Evolutionary conservation across 2,113 vertebrate species (phyloP).

Genomic region (Nyctibius bracteatus): DNA sequence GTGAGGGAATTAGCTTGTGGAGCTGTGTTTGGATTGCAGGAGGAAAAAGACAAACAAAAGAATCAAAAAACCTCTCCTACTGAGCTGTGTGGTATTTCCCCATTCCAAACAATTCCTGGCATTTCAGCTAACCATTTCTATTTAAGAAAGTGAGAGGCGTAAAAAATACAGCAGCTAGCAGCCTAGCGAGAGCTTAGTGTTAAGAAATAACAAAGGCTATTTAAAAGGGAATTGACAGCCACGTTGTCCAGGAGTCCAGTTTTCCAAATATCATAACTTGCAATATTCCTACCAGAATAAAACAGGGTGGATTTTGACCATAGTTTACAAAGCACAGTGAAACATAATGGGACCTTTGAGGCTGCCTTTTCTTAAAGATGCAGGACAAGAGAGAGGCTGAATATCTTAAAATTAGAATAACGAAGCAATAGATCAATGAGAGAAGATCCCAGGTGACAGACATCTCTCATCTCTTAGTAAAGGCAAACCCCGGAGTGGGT

Average conservation of each 20-base stretch:
- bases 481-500: not conserved
- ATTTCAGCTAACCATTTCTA: constrained; percentile 16
- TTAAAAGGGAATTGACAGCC: not conserved
- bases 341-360: not conserved
- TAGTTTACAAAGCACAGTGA: not conserved
- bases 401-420: not conserved
- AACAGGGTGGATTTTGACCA: not conserved
- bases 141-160: not conserved
- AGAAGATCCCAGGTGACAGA: not conserved
- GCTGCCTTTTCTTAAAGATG: not conserved
- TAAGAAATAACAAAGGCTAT: not conserved
- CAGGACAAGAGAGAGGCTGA: not conserved
- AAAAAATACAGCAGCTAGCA: not conserved
- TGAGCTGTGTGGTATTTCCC: not conserved
- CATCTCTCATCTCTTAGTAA: not conserved
- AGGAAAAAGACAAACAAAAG: not conserved
- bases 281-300: not conserved
- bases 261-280: not conserved
- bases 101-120: not conserved
- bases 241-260: not conserved
- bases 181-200: not conserved
- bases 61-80: not conserved
- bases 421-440: not conserved
- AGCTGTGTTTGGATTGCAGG: not conserved
- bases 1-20: not conserved